Conservation (phyloP, 2,888 invertebrate species). For the Helobdella robusta region DNA sequence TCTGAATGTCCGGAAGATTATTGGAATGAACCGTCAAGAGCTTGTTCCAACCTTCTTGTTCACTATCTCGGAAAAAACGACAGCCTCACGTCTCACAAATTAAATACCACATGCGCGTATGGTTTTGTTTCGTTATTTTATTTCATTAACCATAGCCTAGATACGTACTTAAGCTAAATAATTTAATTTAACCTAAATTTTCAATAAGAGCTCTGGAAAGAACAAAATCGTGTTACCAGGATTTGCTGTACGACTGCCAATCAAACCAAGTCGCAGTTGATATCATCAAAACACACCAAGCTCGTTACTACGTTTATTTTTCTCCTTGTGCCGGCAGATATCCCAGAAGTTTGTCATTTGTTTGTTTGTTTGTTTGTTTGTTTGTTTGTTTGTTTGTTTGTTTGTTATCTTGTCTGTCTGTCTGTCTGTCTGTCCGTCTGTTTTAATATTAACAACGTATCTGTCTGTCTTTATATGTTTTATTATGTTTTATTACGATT, state of each 20-base stretch:
- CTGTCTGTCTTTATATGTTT: too few relatives aligned
- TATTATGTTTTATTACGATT: too few relatives aligned
- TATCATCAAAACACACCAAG: constrained; percentile 16
- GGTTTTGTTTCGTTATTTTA: neutral
- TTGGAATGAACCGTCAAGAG: constrained; percentile 26
- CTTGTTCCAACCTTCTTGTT: constrained; percentile 21
- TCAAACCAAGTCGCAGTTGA: constrained; percentile 14
- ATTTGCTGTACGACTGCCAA: constrained; percentile 15
- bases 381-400: too few relatives aligned
- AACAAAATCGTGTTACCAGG: constrained; percentile 20
- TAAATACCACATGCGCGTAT: constrained; percentile 27
- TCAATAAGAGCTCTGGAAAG: constrained; percentile 22
- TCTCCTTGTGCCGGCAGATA: constrained; percentile 20
- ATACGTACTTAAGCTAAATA: neutral
- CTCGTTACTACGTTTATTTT: constrained; percentile 21
- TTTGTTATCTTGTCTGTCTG: too few relatives aligned
- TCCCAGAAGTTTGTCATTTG: constrained; percentile 1
- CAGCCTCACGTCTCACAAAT: constrained; percentile 17
- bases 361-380: neutral
- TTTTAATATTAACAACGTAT: too few relatives aligned
- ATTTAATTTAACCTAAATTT: neutral
- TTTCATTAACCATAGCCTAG: neutral
- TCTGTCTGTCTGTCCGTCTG: too few relatives aligned
- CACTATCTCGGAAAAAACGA: constrained; percentile 21
- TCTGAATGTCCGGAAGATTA: constrained; percentile 25